phyloP scores from a whole-genome alignment of 2,888 invertebrate genomes.

The Euphydryas editha region DNA sequence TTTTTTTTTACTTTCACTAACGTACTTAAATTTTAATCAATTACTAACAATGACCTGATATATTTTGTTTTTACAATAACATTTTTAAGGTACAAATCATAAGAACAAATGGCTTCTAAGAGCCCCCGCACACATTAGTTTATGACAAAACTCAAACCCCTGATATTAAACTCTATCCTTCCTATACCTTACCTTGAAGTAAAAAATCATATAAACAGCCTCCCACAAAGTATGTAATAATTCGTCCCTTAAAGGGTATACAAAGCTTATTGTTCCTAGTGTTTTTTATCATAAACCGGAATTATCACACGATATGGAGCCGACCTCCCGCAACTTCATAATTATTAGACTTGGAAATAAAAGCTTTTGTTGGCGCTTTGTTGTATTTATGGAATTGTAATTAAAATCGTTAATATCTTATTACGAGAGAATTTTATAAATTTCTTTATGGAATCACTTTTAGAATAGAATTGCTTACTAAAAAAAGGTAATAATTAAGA shows the following conservation, averaged over 20 bases:
- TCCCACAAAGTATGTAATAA: constrained; percentile 47
- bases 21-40: no score
- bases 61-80: no score
- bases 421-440: background rate
- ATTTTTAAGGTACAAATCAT: no score
- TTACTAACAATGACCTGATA: no score
- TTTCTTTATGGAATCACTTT: background rate
- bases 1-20: no score
- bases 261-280: constrained; percentile 57
- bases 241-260: constrained; percentile 44
- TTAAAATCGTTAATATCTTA: constrained; percentile 5
- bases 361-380: background rate
- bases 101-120: no score
- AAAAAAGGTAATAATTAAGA: no score
- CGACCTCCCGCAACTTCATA: constrained; percentile 50
- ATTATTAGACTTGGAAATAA: constrained; percentile 26
- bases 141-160: background rate
- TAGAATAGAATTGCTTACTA: no score
- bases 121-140: background rate
- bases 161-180: background rate
- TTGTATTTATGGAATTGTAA: background rate
- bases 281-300: background rate
- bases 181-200: background rate
- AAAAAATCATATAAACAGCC: constrained; percentile 52
- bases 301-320: constrained; percentile 33